These are phyloP conservation scores for Ophion slaviceki DNA, from an alignment of 2,888 invertebrate species.

Conservation along the genomic window DNA sequence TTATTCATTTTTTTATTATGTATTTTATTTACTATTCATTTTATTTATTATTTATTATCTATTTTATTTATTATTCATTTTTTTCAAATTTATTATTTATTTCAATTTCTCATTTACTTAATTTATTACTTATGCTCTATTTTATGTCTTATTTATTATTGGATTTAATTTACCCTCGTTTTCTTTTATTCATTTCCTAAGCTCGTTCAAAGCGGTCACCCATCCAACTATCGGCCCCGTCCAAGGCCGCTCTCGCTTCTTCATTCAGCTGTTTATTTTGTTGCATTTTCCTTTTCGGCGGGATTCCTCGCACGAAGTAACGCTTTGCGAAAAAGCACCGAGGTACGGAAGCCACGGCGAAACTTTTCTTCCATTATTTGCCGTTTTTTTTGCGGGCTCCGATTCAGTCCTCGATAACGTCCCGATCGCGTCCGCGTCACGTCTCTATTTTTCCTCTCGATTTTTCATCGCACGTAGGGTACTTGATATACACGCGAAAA, in stretches of 20 bases:
- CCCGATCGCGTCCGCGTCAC: conserved; percentile 16
- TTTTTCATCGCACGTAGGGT: conserved; percentile 56
- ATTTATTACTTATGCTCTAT: no score
- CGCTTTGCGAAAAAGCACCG: background rate
- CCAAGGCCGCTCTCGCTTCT: background rate
- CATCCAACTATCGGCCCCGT: background rate
- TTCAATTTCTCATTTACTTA: no score
- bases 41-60: no score
- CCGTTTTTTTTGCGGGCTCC: conserved; percentile 7
- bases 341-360: background rate
- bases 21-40: no score
- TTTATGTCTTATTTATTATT: no score
- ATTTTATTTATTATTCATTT: no score
- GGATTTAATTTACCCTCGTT: no score
- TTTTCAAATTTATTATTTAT: no score
- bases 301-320: background rate
- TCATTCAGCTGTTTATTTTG: background rate
- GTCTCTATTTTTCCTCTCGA: conserved; percentile 52
- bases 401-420: conserved; percentile 41
- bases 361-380: background rate
- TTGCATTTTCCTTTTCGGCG: background rate
- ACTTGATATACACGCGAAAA: conserved; percentile 58
- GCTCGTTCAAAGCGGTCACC: background rate
- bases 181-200: background rate
- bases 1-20: no score